A percentile compares a stretch with the other conserved stretches of the same genome.
Evolutionary conservation across 2,113 vertebrate genomes (phyloP).

Genomic region (Paracanthobrama guichenoti): DNA sequence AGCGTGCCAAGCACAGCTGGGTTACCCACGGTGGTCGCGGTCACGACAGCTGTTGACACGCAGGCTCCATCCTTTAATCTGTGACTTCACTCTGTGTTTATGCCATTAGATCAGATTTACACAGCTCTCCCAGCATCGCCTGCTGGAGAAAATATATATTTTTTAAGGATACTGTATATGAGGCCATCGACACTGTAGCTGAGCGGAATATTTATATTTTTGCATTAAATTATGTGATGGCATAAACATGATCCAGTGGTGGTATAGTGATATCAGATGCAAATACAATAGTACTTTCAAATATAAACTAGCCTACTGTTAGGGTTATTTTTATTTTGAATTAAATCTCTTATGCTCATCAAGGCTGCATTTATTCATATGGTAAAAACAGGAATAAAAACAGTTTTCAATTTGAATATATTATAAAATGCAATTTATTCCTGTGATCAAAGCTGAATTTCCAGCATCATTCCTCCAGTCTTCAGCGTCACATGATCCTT

Average conservation of each 20-base stretch:
- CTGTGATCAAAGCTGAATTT: too few relatives aligned
- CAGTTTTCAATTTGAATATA: too few relatives aligned
- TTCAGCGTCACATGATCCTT: too few relatives aligned
- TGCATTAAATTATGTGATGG: background rate
- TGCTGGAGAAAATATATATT: background rate
- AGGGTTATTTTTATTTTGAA: too few relatives aligned
- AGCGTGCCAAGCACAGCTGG: slow-evolving; percentile 30
- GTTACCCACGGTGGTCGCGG: background rate
- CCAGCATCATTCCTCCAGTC: too few relatives aligned
- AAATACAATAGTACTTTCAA: too few relatives aligned
- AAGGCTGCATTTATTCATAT: too few relatives aligned
- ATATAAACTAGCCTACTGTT: too few relatives aligned
- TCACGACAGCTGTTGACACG: slow-evolving; percentile 5
- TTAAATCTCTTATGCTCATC: too few relatives aligned
- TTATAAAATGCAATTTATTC: too few relatives aligned
- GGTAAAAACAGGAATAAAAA: too few relatives aligned
- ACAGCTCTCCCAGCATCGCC: background rate
- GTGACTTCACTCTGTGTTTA: slow-evolving; percentile 16
- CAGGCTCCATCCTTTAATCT: slow-evolving; percentile 23
- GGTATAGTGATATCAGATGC: too few relatives aligned
- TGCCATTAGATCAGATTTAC: slow-evolving; percentile 23
- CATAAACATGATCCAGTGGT: background rate
- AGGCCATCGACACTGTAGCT: background rate
- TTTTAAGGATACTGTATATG: background rate
- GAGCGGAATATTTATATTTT: background rate